Conservation (phyloP, 2,888 invertebrate species). For the Rhamnusium bicolor region DNA sequence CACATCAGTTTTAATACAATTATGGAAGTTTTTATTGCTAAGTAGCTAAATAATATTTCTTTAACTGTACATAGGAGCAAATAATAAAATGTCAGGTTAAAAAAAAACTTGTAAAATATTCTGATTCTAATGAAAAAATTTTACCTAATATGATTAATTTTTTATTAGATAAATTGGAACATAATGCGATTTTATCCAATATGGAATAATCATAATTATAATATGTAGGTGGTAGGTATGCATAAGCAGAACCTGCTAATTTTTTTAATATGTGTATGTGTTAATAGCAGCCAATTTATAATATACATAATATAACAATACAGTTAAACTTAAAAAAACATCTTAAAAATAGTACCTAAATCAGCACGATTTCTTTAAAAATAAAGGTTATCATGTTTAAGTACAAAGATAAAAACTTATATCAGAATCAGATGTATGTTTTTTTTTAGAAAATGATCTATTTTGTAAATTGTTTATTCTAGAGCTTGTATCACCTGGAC, state of each 20-base stretch:
- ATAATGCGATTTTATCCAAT: neutral
- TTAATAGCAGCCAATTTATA: constrained; percentile 1
- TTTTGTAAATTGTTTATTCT: constrained; percentile 51
- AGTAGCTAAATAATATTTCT: too few relatives aligned
- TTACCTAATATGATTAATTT: neutral
- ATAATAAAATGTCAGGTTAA: too few relatives aligned
- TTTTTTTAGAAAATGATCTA: constrained; percentile 43
- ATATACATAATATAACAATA: constrained; percentile 11
- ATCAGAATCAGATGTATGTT: constrained; percentile 37
- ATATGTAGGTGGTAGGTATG: neutral
- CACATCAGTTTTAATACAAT: too few relatives aligned
- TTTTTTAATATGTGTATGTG: constrained; percentile 1
- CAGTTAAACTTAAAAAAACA: neutral
- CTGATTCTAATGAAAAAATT: neutral
- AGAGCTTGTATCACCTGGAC: constrained; percentile 56
- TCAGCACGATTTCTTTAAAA: constrained; percentile 24
- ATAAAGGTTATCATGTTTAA: constrained; percentile 29
- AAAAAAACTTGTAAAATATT: neutral
- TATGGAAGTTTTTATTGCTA: too few relatives aligned
- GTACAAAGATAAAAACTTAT: constrained; percentile 27
- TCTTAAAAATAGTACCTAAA: constrained; percentile 18
- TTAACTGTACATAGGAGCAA: too few relatives aligned
- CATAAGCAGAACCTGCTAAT: constrained; percentile 1
- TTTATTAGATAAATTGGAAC: neutral
- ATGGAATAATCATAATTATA: neutral